phyloP scores from a whole-genome alignment of 2,888 invertebrate genomes.

The Mamestra brassicae region DNA sequence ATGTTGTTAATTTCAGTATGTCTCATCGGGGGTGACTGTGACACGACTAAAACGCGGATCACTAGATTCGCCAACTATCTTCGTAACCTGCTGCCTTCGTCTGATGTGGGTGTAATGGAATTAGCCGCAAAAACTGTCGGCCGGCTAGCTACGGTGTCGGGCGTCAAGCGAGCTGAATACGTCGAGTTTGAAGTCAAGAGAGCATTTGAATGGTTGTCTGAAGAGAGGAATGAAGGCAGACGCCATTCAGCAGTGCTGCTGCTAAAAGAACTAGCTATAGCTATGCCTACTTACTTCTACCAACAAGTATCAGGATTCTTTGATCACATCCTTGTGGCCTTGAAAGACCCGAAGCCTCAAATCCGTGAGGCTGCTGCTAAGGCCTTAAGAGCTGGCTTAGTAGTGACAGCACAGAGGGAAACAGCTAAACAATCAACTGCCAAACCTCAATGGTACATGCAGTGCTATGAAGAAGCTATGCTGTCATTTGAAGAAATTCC shows the following conservation, averaged over 20 bases:
- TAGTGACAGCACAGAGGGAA: constrained; percentile 98
- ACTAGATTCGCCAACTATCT: constrained; percentile 98
- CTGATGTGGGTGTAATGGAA: constrained; percentile 98
- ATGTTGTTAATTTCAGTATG: constrained; percentile 92
- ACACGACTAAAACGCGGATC: constrained; percentile 97
- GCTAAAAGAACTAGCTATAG: constrained; percentile 97
- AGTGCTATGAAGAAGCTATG: constrained; percentile 97
- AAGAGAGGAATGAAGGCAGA: constrained; percentile 97
- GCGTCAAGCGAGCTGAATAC: constrained; percentile 98
- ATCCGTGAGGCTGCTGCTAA: constrained; percentile 98
- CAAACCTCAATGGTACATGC: constrained; percentile 97
- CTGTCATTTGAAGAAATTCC: constrained; percentile 93
- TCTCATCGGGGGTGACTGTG: constrained; percentile 97
- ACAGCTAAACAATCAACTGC: constrained; percentile 97
- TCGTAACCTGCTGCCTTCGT: constrained; percentile 96
- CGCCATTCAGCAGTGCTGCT: constrained; percentile 98
- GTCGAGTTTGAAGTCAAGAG: constrained; percentile 99
- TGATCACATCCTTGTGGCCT: constrained; percentile 97
- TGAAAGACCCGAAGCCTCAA: constrained; percentile 97
- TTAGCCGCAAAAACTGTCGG: constrained; percentile 98
- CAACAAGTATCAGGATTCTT: constrained; percentile 98
- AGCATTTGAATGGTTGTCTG: constrained; percentile 98
- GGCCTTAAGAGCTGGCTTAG: constrained; percentile 98
- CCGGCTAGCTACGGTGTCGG: constrained; percentile 96
- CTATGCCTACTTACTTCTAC: constrained; percentile 99